These are phyloP conservation scores for Cephalotes varians DNA, from an alignment of 2,888 invertebrate species.

Conservation along the genomic window DNA sequence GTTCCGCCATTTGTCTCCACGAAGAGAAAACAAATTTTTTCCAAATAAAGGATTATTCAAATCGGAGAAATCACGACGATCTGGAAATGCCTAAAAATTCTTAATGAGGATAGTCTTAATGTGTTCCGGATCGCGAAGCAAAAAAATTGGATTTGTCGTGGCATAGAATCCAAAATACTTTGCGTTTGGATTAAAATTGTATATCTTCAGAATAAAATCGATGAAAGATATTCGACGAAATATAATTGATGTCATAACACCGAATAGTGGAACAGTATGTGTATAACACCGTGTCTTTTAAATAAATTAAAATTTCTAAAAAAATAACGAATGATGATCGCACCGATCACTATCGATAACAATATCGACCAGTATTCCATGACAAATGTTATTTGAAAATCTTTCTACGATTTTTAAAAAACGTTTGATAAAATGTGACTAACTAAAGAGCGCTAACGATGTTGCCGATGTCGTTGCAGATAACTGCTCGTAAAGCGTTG, in stretches of 20 bases:
- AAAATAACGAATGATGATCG: constrained; percentile 19
- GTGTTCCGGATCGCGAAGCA: constrained; percentile 72
- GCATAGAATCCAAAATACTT: constrained; percentile 73
- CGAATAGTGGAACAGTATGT: constrained; percentile 59
- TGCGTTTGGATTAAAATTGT: constrained; percentile 59
- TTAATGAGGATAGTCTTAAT: constrained; percentile 68
- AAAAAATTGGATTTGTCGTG: constrained; percentile 60
- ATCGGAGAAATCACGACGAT: constrained; percentile 17
- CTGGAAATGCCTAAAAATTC: constrained; percentile 66
- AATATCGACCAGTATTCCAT: constrained; percentile 33
- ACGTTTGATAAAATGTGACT: neutral
- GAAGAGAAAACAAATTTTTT: constrained; percentile 64
- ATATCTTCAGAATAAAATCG: constrained; percentile 41
- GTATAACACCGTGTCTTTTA: constrained; percentile 37
- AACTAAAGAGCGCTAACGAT: neutral
- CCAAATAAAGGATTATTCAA: constrained; percentile 62
- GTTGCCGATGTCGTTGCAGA: neutral
- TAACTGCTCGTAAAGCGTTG: too few relatives aligned
- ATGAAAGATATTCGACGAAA: constrained; percentile 49
- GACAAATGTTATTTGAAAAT: neutral
- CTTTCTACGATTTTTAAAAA: neutral
- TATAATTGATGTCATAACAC: constrained; percentile 57
- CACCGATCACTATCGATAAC: constrained; percentile 6
- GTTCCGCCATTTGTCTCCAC: constrained; percentile 86
- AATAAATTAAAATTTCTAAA: constrained; percentile 33